phyloP scores from a whole-genome alignment of 2,797 vertebrate genomes.

The Sebastes ruberrimus region DNA sequence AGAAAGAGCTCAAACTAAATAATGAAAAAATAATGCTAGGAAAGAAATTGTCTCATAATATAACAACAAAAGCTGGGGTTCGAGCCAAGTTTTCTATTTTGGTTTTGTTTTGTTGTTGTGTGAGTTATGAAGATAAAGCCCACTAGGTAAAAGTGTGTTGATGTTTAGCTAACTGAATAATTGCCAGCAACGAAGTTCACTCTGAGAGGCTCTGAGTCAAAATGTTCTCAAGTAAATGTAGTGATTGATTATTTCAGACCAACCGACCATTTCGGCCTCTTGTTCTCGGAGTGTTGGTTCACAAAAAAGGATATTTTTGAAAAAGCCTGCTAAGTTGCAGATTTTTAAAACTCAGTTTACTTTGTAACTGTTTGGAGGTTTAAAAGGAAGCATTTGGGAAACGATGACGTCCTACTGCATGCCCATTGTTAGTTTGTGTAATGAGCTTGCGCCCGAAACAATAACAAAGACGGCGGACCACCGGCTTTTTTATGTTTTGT shows the following conservation, averaged over 20 bases:
- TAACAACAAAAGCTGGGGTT: neutral
- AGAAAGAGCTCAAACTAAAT: neutral
- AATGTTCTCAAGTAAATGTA: neutral
- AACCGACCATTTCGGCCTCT: no score
- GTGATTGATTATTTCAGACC: no score
- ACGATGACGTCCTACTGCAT: rapidly evolving
- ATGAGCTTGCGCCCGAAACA: rapidly evolving
- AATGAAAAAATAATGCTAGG: neutral
- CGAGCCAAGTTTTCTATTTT: neutral
- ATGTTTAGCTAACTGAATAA: neutral
- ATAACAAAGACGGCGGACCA: no score
- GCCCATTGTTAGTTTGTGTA: no score
- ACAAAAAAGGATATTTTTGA: no score
- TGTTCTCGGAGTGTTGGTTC: no score
- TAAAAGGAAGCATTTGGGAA: no score
- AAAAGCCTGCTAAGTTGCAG: no score
- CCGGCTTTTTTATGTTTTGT: no score
- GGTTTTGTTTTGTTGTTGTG: neutral
- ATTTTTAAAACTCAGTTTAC: no score
- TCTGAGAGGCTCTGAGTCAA: neutral
- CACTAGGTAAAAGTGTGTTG: neutral
- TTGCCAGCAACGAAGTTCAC: neutral
- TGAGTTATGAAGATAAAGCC: neutral
- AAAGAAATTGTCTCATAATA: conserved; percentile 12
- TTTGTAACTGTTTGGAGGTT: no score